Conservation (phyloP, 2,888 invertebrate genomes). For the Habrosyne pyritoides region DNA sequence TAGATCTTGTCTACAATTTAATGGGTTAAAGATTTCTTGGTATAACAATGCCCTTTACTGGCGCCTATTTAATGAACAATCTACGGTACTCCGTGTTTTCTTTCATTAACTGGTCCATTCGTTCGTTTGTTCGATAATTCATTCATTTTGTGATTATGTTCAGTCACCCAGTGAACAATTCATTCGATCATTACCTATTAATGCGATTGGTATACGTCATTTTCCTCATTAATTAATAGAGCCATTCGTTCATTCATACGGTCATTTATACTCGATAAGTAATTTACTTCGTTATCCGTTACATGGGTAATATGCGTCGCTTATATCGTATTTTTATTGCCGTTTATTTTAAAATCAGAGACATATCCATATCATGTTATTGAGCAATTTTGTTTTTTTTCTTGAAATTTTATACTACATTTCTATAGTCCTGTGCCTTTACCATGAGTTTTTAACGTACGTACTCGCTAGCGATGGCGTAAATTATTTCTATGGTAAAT, state of each 20-base stretch:
- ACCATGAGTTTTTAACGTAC: no score
- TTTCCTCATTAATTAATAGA: neutral
- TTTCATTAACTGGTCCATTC: neutral
- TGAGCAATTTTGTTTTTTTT: no score
- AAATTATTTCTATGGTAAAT: no score
- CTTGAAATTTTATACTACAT: no score
- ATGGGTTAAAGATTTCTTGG: neutral
- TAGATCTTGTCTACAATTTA: slow-evolving; percentile 1
- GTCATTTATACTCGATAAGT: neutral
- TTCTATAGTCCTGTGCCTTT: no score
- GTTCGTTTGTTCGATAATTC: neutral
- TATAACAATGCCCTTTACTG: neutral
- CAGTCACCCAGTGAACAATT: neutral
- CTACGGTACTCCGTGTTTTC: neutral
- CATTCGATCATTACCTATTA: neutral
- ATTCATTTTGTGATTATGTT: neutral
- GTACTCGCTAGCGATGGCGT: no score
- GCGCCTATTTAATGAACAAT: neutral
- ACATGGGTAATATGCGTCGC: no score
- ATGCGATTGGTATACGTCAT: neutral
- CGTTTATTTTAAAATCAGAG: no score
- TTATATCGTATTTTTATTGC: no score
- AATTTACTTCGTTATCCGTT: neutral
- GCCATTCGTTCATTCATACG: neutral
- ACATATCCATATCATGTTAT: no score